A percentile compares a stretch with the other conserved stretches of the same genome.
These are phyloP conservation scores for Melanotaenia pygmaea DNA, from an alignment of 2,797 vertebrate genomes.

Conservation along the genomic window DNA sequence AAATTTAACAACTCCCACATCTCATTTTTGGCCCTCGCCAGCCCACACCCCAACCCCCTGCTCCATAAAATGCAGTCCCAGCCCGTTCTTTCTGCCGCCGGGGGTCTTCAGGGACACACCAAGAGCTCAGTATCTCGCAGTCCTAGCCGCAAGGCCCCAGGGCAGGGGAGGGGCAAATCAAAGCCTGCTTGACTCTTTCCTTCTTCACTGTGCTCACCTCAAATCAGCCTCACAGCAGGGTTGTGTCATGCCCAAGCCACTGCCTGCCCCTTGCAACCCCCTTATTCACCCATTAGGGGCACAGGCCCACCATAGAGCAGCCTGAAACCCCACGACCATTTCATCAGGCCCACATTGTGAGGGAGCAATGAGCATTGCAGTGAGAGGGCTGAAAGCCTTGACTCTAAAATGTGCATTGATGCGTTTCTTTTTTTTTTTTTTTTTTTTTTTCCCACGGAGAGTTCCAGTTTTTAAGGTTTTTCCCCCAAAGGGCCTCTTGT, in stretches of 20 bases:
- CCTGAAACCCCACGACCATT: constrained; percentile 75
- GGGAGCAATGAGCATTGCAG: constrained; percentile 72
- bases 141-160: constrained; percentile 65
- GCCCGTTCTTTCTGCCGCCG: constrained; percentile 62
- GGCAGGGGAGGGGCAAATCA: constrained; percentile 76
- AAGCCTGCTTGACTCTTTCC: constrained; percentile 74
- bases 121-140: constrained; percentile 61
- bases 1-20: constrained; percentile 76
- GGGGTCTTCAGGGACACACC: constrained; percentile 75
- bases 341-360: constrained; percentile 86
- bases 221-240: constrained; percentile 84
- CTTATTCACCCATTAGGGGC: constrained; percentile 74
- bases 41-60: constrained; percentile 42
- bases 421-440: constrained; percentile 48
- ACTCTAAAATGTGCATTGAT: constrained; percentile 76
- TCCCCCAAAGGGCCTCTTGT: constrained; percentile 76
- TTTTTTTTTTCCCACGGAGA: constrained; percentile 67
- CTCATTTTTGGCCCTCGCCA: constrained; percentile 77
- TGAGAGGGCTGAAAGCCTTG: constrained; percentile 69
- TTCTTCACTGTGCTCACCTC: constrained; percentile 73
- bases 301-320: constrained; percentile 73
- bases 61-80: constrained; percentile 38
- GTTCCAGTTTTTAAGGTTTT: constrained; percentile 75
- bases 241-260: constrained; percentile 69
- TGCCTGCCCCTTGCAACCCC: constrained; percentile 64